These are phyloP conservation scores for Hormaphis cornu DNA, from an alignment of 1,140 invertebrate genomes.

Conservation along the genomic window DNA sequence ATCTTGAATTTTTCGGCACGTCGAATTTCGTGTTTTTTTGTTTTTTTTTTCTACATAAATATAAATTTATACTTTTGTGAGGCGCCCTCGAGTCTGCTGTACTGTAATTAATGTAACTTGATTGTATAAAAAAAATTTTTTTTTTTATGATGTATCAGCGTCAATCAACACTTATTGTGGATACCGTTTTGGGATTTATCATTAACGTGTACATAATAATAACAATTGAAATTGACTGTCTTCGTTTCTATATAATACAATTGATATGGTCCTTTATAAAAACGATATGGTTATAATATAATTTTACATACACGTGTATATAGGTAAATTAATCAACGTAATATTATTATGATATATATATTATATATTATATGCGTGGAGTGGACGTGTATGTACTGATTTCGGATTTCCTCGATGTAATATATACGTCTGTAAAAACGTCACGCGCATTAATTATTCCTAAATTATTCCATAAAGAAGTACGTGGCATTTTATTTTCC, in stretches of 20 bases:
- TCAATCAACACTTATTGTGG: conserved; percentile 6
- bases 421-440: not conserved
- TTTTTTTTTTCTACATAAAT: not conserved
- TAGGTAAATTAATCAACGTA: too few species aligned
- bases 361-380: not conserved
- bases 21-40: not conserved
- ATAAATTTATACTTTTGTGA: too few species aligned
- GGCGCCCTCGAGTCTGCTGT: not conserved
- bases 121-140: not conserved
- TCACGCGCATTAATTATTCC: not conserved
- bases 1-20: not conserved
- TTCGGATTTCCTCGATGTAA: conserved; percentile 28
- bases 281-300: too few species aligned
- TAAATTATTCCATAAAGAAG: not conserved
- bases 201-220: conserved; percentile 15
- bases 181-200: not conserved
- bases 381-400: conserved; percentile 24
- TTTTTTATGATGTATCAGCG: not conserved
- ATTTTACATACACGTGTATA: not conserved
- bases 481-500: conserved; percentile 16
- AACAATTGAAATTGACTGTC: conserved; percentile 24
- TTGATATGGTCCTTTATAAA: too few species aligned
- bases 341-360: too few species aligned
- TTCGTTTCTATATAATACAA: conserved; percentile 12
- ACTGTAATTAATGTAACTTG: not conserved